Percentiles rank a stretch among this genome's conserved stretches.
Conservation (phyloP, 2,888 invertebrate species). For the Coenonympha glycerion region DNA sequence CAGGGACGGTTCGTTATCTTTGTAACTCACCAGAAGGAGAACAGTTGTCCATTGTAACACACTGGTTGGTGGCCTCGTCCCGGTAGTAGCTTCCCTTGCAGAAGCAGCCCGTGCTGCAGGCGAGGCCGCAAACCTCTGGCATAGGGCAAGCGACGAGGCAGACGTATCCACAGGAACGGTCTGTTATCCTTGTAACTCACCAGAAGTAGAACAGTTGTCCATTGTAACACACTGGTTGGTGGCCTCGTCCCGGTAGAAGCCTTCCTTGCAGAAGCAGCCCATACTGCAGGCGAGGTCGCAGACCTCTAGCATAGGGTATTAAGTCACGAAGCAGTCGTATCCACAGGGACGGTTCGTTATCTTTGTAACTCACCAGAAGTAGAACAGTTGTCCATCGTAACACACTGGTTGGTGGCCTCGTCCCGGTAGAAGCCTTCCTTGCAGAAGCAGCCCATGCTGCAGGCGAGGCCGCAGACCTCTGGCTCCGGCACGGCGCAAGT, state of each 20-base stretch:
- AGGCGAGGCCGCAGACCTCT: slow-evolving; percentile 46
- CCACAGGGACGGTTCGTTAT: too few relatives aligned
- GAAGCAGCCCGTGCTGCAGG: slow-evolving; percentile 65
- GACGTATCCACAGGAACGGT: slow-evolving; percentile 54
- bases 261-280: slow-evolving; percentile 65
- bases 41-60: slow-evolving; percentile 57
- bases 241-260: slow-evolving; percentile 52
- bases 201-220: slow-evolving; percentile 52
- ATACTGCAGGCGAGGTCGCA: slow-evolving; percentile 57
- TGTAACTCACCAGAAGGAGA: slow-evolving; percentile 45
- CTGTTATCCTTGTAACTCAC: slow-evolving; percentile 41
- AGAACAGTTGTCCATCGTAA: slow-evolving; percentile 56
- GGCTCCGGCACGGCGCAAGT: slow-evolving; percentile 57
- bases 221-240: slow-evolving; percentile 49
- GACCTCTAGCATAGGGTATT: slow-evolving; percentile 45
- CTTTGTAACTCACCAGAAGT: slow-evolving; percentile 39
- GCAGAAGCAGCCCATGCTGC: slow-evolving; percentile 68
- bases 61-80: slow-evolving; percentile 48
- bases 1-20: too few relatives aligned
- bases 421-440: slow-evolving; percentile 56
- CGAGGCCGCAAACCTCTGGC: slow-evolving; percentile 51
- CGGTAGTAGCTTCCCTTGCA: slow-evolving; percentile 57
- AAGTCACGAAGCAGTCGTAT: slow-evolving; percentile 50
- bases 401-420: slow-evolving; percentile 48
- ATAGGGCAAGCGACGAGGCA: slow-evolving; percentile 43